Evolutionary conservation across 2,888 invertebrate genomes (phyloP).

Genomic region (Panopea generosa): DNA sequence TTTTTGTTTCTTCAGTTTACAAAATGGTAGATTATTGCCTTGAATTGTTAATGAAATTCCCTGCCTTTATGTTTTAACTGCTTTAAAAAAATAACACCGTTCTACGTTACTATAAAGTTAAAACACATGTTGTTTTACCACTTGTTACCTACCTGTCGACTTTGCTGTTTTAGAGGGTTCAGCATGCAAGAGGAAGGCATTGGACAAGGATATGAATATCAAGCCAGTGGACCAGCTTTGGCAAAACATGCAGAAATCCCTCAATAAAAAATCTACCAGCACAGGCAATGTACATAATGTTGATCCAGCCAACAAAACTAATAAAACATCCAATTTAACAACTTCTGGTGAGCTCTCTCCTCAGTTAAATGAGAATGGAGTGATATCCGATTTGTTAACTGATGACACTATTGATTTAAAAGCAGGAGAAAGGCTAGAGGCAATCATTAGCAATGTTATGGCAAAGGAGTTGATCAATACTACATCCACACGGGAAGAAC

Average conservation of each 20-base stretch:
- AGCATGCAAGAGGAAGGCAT: slow-evolving; percentile 55
- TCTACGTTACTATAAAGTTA: too few species aligned
- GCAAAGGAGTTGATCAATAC: slow-evolving; percentile 82
- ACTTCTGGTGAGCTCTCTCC: slow-evolving; percentile 50
- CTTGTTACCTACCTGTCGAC: too few species aligned
- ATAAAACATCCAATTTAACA: slow-evolving; percentile 54
- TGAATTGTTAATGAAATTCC: too few species aligned
- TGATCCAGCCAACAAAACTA: slow-evolving; percentile 50
- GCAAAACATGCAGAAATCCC: slow-evolving; percentile 77
- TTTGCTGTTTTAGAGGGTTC: slow-evolving; percentile 19
- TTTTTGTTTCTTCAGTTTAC: too few species aligned
- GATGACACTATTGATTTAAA: slow-evolving; percentile 78
- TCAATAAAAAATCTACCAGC: slow-evolving; percentile 67
- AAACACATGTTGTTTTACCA: too few species aligned
- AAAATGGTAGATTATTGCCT: too few species aligned
- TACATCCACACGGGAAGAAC: slow-evolving; percentile 86
- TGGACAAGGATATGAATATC: slow-evolving; percentile 68
- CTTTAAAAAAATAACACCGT: too few species aligned
- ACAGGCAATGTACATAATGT: slow-evolving; percentile 60
- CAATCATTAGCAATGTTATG: slow-evolving; percentile 85
- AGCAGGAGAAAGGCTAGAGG: slow-evolving; percentile 84
- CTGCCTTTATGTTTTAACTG: too few species aligned
- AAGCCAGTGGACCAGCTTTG: slow-evolving; percentile 70
- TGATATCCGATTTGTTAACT: slow-evolving; percentile 64
- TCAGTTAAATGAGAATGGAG: slow-evolving; percentile 64